Evolutionary conservation across 2,797 vertebrate genomes (phyloP).

Genomic region (Peromyscus aztecus): DNA sequence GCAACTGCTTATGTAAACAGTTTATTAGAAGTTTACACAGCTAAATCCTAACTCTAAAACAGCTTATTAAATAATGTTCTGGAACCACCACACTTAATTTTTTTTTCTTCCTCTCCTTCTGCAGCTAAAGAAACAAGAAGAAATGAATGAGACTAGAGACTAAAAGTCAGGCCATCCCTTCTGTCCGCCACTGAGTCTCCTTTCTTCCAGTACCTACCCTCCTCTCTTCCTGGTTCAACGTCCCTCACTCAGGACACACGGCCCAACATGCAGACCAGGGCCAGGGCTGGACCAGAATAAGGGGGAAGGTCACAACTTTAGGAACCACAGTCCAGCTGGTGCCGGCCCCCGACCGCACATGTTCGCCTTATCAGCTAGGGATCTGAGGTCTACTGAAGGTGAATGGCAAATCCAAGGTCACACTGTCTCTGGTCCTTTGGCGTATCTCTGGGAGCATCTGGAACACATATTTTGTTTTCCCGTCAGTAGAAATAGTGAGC

Average conservation of each 20-base stretch:
- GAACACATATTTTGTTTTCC: not conserved
- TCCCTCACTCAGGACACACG: not conserved
- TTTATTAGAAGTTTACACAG: conserved; percentile 13
- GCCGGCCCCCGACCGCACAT: not conserved
- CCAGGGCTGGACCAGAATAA: not conserved
- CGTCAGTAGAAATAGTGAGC: not conserved
- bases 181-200: not conserved
- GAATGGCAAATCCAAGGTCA: not conserved
- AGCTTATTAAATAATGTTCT: not conserved
- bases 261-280: not conserved
- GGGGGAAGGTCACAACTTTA: not conserved
- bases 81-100: not conserved
- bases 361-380: not conserved
- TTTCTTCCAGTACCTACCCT: not conserved
- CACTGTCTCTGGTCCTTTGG: not conserved
- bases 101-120: not conserved
- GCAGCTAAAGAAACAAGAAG: not conserved
- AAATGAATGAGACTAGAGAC: not conserved
- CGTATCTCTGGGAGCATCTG: not conserved
- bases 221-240: not conserved
- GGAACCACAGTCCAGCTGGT: not conserved
- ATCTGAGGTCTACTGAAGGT: not conserved
- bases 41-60: conserved; percentile 44
- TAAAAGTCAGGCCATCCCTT: not conserved
- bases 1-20: conserved; percentile 45